Evolutionary conservation across 1,140 invertebrate species (phyloP).

Genomic region (Pseudomyrmex concolor): DNA sequence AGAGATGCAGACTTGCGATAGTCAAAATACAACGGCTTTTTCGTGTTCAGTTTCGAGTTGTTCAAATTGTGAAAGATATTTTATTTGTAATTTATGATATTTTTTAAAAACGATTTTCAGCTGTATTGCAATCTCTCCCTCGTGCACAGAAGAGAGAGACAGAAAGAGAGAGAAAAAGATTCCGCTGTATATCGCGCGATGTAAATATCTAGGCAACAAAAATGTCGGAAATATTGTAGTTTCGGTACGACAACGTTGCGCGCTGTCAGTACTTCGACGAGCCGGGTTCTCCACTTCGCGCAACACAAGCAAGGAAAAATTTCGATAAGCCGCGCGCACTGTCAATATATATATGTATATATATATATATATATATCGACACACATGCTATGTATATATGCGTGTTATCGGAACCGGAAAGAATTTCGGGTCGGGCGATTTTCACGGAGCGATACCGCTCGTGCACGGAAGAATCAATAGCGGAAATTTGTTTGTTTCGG

Average conservation of each 20-base stretch:
- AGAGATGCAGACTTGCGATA: slow-evolving; percentile 1
- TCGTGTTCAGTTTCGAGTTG: background rate
- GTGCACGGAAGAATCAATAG: slow-evolving; percentile 16
- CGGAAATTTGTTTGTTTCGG: slow-evolving; percentile 51
- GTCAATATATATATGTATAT: background rate
- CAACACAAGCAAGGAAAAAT: slow-evolving; percentile 30
- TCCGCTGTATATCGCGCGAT: slow-evolving; percentile 18
- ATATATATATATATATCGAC: too few species aligned
- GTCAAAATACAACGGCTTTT: background rate
- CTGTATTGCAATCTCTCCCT: background rate
- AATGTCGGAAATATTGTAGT: slow-evolving; percentile 42
- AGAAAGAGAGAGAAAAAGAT: background rate
- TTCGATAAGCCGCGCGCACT: slow-evolving; percentile 45
- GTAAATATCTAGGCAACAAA: slow-evolving; percentile 41
- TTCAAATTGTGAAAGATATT: background rate
- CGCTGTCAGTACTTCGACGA: slow-evolving; percentile 20
- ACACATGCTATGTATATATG: too few species aligned
- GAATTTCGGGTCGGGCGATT: slow-evolving; percentile 34
- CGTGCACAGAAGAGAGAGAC: slow-evolving; percentile 2
- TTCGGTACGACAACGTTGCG: background rate
- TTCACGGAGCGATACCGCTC: background rate
- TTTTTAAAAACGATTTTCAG: slow-evolving; percentile 8
- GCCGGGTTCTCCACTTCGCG: background rate
- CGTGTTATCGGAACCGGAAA: slow-evolving; percentile 25
- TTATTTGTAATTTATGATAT: slow-evolving; percentile 4